These are phyloP conservation scores for Cistogaster globosa DNA, from an alignment of 2,888 invertebrate genomes.

Conservation along the genomic window DNA sequence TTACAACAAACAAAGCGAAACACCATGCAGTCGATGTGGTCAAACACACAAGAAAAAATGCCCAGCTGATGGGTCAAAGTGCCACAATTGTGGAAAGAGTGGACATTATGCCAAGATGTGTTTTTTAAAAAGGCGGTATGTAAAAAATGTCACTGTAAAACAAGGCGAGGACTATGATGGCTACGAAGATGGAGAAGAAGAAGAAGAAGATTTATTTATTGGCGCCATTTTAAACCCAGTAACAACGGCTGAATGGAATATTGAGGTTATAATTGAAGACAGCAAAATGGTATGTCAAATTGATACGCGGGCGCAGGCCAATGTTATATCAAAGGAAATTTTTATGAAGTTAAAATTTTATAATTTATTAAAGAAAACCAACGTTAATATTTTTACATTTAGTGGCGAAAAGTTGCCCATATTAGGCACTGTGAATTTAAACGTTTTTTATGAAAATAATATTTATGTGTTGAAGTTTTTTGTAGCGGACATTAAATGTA, in stretches of 20 bases:
- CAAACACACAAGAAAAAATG: constrained; percentile 57
- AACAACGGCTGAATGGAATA: no score
- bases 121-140: constrained; percentile 20
- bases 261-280: no score
- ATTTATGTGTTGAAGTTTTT: constrained; percentile 39
- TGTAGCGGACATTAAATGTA: constrained; percentile 39
- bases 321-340: no score
- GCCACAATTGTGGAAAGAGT: constrained; percentile 39
- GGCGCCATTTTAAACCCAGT: constrained; percentile 18
- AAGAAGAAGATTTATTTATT: constrained; percentile 38
- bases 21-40: constrained; percentile 39
- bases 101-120: constrained; percentile 62
- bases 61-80: constrained; percentile 53
- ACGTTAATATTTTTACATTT: constrained; percentile 60
- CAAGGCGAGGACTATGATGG: constrained; percentile 8
- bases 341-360: no score
- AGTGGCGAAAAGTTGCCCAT: constrained; percentile 57
- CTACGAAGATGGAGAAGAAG: background rate
- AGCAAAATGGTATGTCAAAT: no score
- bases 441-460: constrained; percentile 28
- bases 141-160: background rate
- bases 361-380: constrained; percentile 6
- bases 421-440: constrained; percentile 34
- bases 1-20: background rate
- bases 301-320: no score